phyloP scores from a whole-genome alignment of 2,888 invertebrate genomes.

The Cyclophora albipunctata region DNA sequence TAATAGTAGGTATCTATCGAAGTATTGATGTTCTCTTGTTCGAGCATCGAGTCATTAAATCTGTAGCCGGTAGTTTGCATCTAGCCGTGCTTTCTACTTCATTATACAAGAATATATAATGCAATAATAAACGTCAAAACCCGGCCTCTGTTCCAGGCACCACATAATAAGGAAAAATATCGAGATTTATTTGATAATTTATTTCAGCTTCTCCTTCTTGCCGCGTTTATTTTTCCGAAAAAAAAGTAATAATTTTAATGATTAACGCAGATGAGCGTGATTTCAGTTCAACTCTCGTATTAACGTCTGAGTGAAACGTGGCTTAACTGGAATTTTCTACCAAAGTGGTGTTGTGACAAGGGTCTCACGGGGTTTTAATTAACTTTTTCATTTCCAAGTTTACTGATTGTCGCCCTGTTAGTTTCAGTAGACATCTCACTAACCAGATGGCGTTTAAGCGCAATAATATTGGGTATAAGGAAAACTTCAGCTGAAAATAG shows the following conservation, averaged over 20 bases:
- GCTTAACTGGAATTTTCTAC: conserved; percentile 30
- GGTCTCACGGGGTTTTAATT: conserved; percentile 38
- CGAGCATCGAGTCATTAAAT: conserved; percentile 25
- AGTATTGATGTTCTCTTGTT: too few relatives aligned
- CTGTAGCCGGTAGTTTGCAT: conserved; percentile 35
- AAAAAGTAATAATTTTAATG: conserved; percentile 19
- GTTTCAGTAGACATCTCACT: conserved; percentile 5
- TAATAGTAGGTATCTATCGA: too few relatives aligned
- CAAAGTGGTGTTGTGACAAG: conserved; percentile 32
- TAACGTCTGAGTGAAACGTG: conserved; percentile 18
- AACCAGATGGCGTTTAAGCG: too few relatives aligned
- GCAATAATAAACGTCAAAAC: conserved; percentile 31
- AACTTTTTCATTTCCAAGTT: conserved; percentile 39
- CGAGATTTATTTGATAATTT: conserved; percentile 40
- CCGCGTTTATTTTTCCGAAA: conserved; percentile 20
- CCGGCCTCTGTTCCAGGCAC: conserved; percentile 27
- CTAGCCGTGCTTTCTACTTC: conserved; percentile 27
- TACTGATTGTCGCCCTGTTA: conserved; percentile 27
- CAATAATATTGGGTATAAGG: too few relatives aligned
- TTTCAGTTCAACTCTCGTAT: too few relatives aligned
- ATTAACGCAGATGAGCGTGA: conserved; percentile 4
- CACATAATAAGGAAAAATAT: conserved; percentile 44
- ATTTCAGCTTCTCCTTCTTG: conserved; percentile 21
- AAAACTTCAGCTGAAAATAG: too few relatives aligned
- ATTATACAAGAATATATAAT: conserved; percentile 30